Evolutionary conservation across 2,888 invertebrate species (phyloP), one percentile per base, ranked within the genome.

Genomic region (Rosalia funebris): DNA sequence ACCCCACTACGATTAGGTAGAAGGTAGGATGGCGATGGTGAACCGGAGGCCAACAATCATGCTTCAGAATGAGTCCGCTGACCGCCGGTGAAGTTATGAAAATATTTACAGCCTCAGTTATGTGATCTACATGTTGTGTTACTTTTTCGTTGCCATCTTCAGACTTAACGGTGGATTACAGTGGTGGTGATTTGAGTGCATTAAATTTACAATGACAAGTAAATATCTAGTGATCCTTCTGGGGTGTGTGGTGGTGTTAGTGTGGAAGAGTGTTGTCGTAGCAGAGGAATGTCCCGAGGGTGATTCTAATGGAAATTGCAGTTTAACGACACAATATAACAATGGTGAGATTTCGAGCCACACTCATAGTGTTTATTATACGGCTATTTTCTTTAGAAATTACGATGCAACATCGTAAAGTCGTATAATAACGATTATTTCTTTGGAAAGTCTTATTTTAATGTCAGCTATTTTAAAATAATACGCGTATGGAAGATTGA

Each of bases 21-120:
- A 71, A 72, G 71, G 71, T 68, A 69, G 70, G 68, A 66, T 62
- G 69, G 66, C 46, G 60, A 56, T 59, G 66, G 62, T 50, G 57
- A 61, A 60, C 63, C 57, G 66, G 71, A 72, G 69, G 58, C 61
- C 59, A 62, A 42, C 60, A 58, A 41, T 50, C 52, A 34, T 56
- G 60, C 55, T 45, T 60, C 57, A 52, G 44, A 42, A 44, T 52
- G 57, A 67, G 69, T 69, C 71, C 69, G 71, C 70, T 71, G 71
- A 71, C 71, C 72, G 71, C 66, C 66, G 67, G 65, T 68, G 60
- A 60, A 63, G 60, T 54, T 12, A 20, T 19, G 47, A 42, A 47
- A 63, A 47, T 59, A 66, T 65, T 67, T 54, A 63, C 60, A 39
- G 60, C 62, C 50, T 59, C 69, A 70, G 70, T 71, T 65, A 71